Evolutionary conservation across 1,140 invertebrate genomes (phyloP).

Genomic region (Drosophila nebulosa): DNA sequence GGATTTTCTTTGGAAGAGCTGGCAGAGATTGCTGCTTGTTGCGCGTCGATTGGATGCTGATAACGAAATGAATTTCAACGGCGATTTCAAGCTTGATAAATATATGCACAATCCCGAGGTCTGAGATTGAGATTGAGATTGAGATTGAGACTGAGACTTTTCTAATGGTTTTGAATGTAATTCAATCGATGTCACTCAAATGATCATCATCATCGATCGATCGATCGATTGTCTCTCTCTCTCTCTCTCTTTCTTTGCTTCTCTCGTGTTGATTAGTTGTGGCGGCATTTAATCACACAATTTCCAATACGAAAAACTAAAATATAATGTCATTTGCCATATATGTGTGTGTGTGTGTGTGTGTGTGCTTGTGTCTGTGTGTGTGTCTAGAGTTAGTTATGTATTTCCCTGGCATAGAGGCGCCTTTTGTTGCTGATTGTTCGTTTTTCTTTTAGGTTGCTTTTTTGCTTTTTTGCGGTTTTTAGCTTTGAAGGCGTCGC

Average conservation of each 20-base stretch:
- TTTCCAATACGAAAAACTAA: slow-evolving; percentile 24
- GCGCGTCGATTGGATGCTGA: slow-evolving; percentile 56
- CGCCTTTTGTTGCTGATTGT: slow-evolving; percentile 57
- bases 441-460: neutral
- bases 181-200: slow-evolving; percentile 60
- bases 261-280: slow-evolving; percentile 10
- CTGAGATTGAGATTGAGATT: neutral
- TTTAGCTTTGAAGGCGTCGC: slow-evolving; percentile 51
- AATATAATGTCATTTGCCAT: slow-evolving; percentile 27
- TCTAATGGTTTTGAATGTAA: slow-evolving; percentile 59
- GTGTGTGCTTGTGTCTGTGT: neutral
- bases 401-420: slow-evolving; percentile 28
- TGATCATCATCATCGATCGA: neutral
- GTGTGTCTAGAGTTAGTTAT: no score
- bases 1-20: neutral
- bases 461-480: slow-evolving; percentile 50
- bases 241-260: neutral
- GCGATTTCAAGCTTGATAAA: slow-evolving; percentile 71
- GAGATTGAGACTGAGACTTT: slow-evolving; percentile 27
- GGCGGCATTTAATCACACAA: slow-evolving; percentile 46
- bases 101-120: slow-evolving; percentile 33
- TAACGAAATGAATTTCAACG: slow-evolving; percentile 73
- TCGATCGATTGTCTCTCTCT: slow-evolving; percentile 34
- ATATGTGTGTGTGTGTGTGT: slow-evolving; percentile 3
- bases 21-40: slow-evolving; percentile 22